A percentile compares a stretch with the other conserved stretches of the same genome.
phyloP scores from a whole-genome alignment of 2,888 invertebrate genomes.

The Dynastes grantii region DNA sequence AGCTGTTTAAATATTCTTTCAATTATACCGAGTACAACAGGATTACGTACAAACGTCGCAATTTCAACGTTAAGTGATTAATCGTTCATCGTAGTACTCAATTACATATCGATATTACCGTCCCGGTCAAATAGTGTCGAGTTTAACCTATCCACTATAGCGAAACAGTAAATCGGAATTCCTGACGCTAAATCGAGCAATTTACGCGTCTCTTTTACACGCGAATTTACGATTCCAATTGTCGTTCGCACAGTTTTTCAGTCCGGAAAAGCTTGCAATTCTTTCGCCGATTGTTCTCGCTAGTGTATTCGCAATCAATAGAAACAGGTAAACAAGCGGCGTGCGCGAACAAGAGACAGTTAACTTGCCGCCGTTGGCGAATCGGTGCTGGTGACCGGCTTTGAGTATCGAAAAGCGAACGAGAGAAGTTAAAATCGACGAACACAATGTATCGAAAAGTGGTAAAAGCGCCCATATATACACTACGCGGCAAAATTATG shows the following conservation, averaged over 20 bases:
- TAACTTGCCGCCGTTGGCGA: background rate
- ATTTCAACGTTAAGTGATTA: background rate
- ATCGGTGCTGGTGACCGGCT: background rate
- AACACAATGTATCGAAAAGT: no score
- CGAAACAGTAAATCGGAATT: background rate
- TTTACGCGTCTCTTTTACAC: conserved; percentile 14
- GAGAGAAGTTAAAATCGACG: background rate
- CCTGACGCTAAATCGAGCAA: conserved; percentile 8
- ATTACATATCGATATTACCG: background rate
- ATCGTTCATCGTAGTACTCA: background rate
- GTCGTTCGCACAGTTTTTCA: background rate
- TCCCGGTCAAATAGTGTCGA: background rate
- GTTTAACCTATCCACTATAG: background rate
- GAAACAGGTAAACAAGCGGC: conserved; percentile 7
- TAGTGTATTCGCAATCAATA: conserved; percentile 21
- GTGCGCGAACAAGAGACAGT: background rate
- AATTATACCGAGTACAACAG: no score
- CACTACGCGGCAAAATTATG: no score
- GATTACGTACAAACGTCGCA: no score
- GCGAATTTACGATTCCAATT: conserved; percentile 19
- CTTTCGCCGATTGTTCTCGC: conserved; percentile 12
- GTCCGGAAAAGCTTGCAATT: conserved; percentile 5
- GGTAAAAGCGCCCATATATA: no score
- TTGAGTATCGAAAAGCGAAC: background rate
- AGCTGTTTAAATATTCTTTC: no score